These are phyloP conservation scores for Aeoliscus strigatus DNA, from an alignment of 2,797 vertebrate genomes.

Conservation along the genomic window DNA sequence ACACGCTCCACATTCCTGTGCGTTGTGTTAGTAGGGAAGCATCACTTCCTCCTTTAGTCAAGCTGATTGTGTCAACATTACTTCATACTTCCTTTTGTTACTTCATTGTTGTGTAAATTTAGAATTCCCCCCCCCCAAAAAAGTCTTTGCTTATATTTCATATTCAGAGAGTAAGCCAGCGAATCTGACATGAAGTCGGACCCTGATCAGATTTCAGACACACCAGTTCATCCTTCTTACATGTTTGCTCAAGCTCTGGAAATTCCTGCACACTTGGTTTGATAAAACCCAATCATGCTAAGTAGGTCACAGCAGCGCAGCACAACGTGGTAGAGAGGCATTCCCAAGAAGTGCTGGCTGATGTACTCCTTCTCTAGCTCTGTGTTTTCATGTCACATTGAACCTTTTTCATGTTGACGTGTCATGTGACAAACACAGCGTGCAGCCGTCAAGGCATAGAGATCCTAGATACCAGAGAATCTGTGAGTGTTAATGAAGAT, in stretches of 20 bases:
- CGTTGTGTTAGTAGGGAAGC: slow-evolving; percentile 36
- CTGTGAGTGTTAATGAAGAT: no score
- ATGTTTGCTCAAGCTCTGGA: slow-evolving; percentile 11
- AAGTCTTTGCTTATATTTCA: no score
- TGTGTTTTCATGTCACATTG: slow-evolving; percentile 15
- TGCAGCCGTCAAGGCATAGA: no score
- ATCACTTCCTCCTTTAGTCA: slow-evolving; percentile 31
- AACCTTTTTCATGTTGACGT: slow-evolving; percentile 27
- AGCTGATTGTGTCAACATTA: slow-evolving; percentile 13
- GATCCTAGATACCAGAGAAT: no score
- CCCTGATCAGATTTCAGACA: no score
- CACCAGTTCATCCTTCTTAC: no score
- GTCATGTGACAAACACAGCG: no score
- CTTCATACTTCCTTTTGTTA: slow-evolving; percentile 29
- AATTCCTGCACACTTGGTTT: slow-evolving; percentile 30
- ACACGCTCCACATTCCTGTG: slow-evolving; percentile 38
- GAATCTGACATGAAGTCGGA: no score
- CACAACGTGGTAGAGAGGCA: slow-evolving; percentile 32
- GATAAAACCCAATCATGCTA: slow-evolving; percentile 30
- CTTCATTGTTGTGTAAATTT: slow-evolving; percentile 14
- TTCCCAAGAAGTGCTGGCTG: slow-evolving; percentile 24
- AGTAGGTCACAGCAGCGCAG: slow-evolving; percentile 51
- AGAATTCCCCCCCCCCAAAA: slow-evolving; percentile 13
- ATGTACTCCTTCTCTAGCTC: no score
- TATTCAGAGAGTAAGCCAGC: no score